Percentiles rank a stretch among this genome's conserved stretches.
Conservation (phyloP, 37 sponge, comb jelly and placozoan genomes). For the Dysidea cf. avara region DNA sequence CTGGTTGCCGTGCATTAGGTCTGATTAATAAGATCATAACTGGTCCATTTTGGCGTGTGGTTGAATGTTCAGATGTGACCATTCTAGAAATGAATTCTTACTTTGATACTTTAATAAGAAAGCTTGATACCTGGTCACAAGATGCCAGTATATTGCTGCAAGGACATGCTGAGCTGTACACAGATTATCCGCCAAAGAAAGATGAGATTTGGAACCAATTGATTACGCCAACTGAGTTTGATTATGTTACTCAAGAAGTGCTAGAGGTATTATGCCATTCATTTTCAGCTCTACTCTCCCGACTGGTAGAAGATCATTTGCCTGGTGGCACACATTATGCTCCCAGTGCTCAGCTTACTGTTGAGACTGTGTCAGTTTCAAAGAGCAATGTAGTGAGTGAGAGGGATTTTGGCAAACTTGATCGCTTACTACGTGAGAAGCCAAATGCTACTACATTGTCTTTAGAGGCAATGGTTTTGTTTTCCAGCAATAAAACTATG, state of each 20-base stretch:
- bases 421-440: conserved; percentile 20
- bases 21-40: conserved; percentile 10
- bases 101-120: neutral
- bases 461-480: conserved; percentile 10
- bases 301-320: neutral
- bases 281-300: neutral
- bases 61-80: conserved; percentile 1
- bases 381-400: conserved; percentile 24
- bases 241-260: neutral
- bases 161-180: neutral
- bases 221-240: neutral
- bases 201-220: neutral
- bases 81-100: conserved; percentile 8
- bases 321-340: too few relatives aligned
- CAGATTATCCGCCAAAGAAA: neutral
- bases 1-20: conserved; percentile 11
- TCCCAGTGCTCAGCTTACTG: too few relatives aligned
- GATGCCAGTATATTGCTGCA: neutral
- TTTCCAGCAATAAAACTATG: conserved; percentile 10
- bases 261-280: neutral
- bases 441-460: conserved; percentile 5
- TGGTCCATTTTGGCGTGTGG: conserved; percentile 21
- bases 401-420: conserved; percentile 16
- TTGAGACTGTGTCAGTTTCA: conserved; percentile 12
- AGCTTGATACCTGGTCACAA: neutral